These are phyloP conservation scores for Cyanoderma ruficeps DNA, from an alignment of 2,113 vertebrate genomes.

Conservation along the genomic window DNA sequence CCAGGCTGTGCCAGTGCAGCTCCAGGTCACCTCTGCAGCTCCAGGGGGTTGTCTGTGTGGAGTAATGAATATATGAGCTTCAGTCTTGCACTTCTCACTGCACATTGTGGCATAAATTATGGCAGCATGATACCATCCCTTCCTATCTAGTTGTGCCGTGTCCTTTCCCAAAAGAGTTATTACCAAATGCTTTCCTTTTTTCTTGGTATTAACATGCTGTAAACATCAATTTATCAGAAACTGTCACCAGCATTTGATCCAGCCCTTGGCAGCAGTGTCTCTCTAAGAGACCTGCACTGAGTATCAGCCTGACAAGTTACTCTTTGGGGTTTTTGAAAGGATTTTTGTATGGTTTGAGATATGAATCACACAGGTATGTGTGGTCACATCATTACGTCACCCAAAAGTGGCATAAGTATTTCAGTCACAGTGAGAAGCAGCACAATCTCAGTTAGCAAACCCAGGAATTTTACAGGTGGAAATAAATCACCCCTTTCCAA, in stretches of 20 bases:
- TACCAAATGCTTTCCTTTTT: background rate
- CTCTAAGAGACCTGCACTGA: background rate
- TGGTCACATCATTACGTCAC: background rate
- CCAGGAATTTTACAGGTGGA: slow-evolving; percentile 2
- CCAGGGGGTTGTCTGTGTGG: rapidly evolving
- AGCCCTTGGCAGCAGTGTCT: background rate
- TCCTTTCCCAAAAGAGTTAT: background rate
- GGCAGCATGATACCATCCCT: background rate
- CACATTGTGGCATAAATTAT: background rate
- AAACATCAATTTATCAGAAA: background rate
- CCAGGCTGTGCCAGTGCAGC: background rate
- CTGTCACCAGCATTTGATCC: background rate
- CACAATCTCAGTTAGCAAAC: background rate
- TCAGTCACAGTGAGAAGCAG: background rate
- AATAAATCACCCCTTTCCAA: background rate
- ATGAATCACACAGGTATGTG: background rate
- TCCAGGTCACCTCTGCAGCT: background rate
- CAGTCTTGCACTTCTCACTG: background rate
- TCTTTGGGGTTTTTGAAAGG: background rate
- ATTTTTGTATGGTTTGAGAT: background rate
- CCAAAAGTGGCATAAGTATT: background rate
- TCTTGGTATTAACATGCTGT: background rate
- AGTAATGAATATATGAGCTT: background rate
- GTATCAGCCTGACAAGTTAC: background rate
- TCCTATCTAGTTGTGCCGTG: rapidly evolving